Evolutionary conservation across 2,797 vertebrate species (phyloP).

Genomic region (Champsocephalus gunnari): DNA sequence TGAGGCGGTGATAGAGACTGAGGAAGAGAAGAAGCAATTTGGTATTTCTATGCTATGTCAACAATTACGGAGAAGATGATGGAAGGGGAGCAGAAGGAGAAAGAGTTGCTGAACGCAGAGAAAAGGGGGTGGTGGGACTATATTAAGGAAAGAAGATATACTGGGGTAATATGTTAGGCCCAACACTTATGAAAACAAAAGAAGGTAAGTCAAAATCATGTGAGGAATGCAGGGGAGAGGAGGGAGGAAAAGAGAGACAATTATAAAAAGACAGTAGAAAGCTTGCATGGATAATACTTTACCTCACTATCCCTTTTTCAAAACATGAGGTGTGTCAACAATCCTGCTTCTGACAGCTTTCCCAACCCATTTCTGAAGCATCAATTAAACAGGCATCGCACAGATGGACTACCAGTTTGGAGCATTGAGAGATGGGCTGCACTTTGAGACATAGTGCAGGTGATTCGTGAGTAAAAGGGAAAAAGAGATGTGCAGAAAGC

Average conservation of each 20-base stretch:
- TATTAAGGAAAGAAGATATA: slow-evolving; percentile 35
- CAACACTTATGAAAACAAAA: slow-evolving; percentile 60
- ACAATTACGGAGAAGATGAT: slow-evolving; percentile 64
- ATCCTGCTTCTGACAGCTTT: slow-evolving; percentile 7
- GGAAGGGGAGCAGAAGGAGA: slow-evolving; percentile 30
- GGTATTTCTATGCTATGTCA: slow-evolving; percentile 64
- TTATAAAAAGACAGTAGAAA: slow-evolving; percentile 23
- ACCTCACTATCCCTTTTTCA: slow-evolving; percentile 28
- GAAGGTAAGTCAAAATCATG: slow-evolving; percentile 48
- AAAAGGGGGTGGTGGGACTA: slow-evolving; percentile 43
- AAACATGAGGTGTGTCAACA: slow-evolving; percentile 16
- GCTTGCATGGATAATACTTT: slow-evolving; percentile 40
- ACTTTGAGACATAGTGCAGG: slow-evolving; percentile 43
- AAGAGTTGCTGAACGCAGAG: slow-evolving; percentile 49
- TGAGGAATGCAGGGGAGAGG: slow-evolving; percentile 46
- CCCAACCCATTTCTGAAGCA: slow-evolving; percentile 25
- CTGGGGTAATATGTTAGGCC: slow-evolving; percentile 54
- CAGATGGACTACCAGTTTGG: slow-evolving; percentile 33
- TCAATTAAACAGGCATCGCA: slow-evolving; percentile 37
- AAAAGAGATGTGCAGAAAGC: slow-evolving; percentile 38
- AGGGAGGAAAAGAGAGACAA: slow-evolving; percentile 9
- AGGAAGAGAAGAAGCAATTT: slow-evolving; percentile 26
- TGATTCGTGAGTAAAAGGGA: slow-evolving; percentile 42
- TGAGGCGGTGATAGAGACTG: slow-evolving; percentile 48
- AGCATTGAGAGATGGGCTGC: slow-evolving; percentile 52